phyloP scores from a whole-genome alignment of 2,888 invertebrate genomes.

The Theodoxus fluviatilis region DNA sequence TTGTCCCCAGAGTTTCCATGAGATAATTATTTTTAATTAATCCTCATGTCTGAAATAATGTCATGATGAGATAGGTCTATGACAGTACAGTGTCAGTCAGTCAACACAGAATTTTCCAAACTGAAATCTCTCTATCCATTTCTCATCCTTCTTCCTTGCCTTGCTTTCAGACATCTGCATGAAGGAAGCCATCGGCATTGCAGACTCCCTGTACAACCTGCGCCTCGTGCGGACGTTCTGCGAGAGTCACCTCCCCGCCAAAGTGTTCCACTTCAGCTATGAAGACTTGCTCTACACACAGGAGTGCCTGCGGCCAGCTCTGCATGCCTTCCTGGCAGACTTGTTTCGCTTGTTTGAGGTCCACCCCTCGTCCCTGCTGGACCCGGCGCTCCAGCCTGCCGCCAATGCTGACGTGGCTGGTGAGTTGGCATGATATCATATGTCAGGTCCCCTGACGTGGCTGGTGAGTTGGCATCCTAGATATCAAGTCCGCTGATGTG shows the following conservation, averaged over 20 bases:
- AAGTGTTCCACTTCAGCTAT: slow-evolving; percentile 92
- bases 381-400: too few relatives aligned
- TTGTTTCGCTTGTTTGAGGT: slow-evolving; percentile 93
- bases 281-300: slow-evolving; percentile 94
- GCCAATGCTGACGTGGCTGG: too few relatives aligned
- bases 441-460: too few relatives aligned
- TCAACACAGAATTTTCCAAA: neutral
- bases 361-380: slow-evolving; percentile 27
- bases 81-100: too few relatives aligned
- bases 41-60: neutral
- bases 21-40: too few relatives aligned
- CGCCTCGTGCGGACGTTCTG: slow-evolving; percentile 88
- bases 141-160: slow-evolving; percentile 28
- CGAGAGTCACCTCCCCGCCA: slow-evolving; percentile 81
- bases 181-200: slow-evolving; percentile 76
- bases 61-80: neutral
- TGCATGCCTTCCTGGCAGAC: slow-evolving; percentile 90
- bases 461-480: too few relatives aligned
- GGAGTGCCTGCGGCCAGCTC: slow-evolving; percentile 88
- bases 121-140: too few relatives aligned
- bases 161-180: slow-evolving; percentile 67
- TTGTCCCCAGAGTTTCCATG: too few relatives aligned
- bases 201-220: slow-evolving; percentile 90
- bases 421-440: too few relatives aligned
- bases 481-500: too few relatives aligned